Evolutionary conservation across 1,140 invertebrate genomes (phyloP).

Genomic region (Bacillus rossius): DNA sequence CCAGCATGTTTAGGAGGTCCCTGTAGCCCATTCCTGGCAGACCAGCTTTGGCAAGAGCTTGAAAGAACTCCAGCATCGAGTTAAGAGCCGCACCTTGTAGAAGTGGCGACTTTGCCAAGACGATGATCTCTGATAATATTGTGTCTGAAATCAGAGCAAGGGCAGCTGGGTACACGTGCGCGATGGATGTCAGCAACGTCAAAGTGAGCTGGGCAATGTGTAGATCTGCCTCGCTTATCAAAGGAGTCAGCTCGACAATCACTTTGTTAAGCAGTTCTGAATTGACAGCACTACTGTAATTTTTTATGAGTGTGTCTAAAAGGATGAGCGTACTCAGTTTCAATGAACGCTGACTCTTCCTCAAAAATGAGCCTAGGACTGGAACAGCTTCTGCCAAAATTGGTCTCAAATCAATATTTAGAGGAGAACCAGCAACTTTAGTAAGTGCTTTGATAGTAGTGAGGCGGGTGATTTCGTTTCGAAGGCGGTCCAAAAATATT

Average conservation of each 20-base stretch:
- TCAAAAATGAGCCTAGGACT: constrained; percentile 86
- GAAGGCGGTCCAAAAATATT: constrained; percentile 88
- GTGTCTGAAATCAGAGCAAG: constrained; percentile 57
- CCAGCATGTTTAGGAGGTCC: constrained; percentile 68
- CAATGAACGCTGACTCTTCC: constrained; percentile 95
- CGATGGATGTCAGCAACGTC: constrained; percentile 68
- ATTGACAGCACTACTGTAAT: constrained; percentile 69
- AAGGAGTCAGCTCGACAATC: constrained; percentile 77
- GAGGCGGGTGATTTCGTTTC: constrained; percentile 94
- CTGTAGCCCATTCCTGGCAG: constrained; percentile 74
- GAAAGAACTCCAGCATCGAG: constrained; percentile 88
- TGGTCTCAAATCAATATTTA: constrained; percentile 78
- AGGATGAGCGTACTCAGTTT: constrained; percentile 88
- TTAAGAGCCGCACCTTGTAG: constrained; percentile 81
- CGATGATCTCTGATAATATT: constrained; percentile 80
- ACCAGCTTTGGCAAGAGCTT: constrained; percentile 76
- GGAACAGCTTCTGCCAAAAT: constrained; percentile 89
- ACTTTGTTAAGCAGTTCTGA: constrained; percentile 68
- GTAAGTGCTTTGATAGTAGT: constrained; percentile 95
- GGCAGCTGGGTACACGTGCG: constrained; percentile 59
- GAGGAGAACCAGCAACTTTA: constrained; percentile 85
- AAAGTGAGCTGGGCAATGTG: constrained; percentile 92
- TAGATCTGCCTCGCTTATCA: constrained; percentile 90
- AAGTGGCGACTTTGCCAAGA: constrained; percentile 84
- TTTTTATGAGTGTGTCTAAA: constrained; percentile 83